Evolutionary conservation across 2,797 vertebrate species (phyloP), one percentile per base, ranked within the genome.

Genomic region (Chaenodraco wilsoni): DNA sequence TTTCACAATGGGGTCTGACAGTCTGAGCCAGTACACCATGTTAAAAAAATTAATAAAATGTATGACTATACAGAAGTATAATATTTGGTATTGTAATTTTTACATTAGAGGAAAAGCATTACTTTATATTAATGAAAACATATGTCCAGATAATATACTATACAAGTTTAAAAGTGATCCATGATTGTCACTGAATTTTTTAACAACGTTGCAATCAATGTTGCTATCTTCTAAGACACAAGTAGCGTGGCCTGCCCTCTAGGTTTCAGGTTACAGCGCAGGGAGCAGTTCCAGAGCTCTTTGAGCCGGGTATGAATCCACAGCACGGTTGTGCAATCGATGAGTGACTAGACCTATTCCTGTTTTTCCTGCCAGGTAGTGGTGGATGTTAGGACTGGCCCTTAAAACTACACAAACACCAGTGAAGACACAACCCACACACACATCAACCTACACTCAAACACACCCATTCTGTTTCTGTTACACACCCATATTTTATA

Each of bases 361-460:
- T 91, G 95, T 95, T 95, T 95, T 95, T 95, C 94, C 91, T 91
- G 95, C 93, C 92, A 73, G 90, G 88, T 91, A 74, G 76, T 89
- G 80, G 79, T 86, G 93, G 89, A 93, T 94, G 90, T 92, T 91
- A 88, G 81, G 89, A 90, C 89, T 92, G 88, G 92, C 85, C 83
- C 88, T 91, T 78, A 80, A 88, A 86, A 72, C 75, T 52, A 82
- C 72, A 74, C 77, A 77, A 72, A 69, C 70, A 59, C 74, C 52
- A 68, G 49, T 65, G 67, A 57, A 78, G 52, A 79, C 74, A 33
- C n/a, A 41, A 60, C 65, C 56, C 51, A 54, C 27, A 37, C 14
- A 17, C 45, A 69, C 33, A 50, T 37, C 46, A 72, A 69, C 74
- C 41, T 56, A 57, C 59, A 50, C 59, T 21, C 9, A n/a, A 17